Conservation (phyloP, 2,888 invertebrate genomes). For the Folsomia candida region DNA sequence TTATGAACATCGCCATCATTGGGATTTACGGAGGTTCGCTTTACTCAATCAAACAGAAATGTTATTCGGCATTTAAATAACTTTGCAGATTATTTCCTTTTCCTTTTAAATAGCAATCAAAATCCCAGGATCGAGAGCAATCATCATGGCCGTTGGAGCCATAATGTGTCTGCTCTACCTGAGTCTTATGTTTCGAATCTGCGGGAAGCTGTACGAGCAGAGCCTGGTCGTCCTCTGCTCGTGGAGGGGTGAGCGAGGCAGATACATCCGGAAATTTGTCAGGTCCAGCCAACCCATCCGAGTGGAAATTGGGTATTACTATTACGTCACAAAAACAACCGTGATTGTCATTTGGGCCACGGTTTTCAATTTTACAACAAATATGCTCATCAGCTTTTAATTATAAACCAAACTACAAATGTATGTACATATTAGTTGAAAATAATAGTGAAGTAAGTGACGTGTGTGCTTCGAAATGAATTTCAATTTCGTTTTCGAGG, state of each 20-base stretch:
- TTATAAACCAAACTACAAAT: no score
- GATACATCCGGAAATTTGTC: conserved; percentile 9
- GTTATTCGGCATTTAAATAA: no score
- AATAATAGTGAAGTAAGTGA: no score
- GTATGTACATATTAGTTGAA: no score
- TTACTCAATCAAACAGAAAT: no score
- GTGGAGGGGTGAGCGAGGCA: background rate
- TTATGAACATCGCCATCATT: background rate
- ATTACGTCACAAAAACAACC: conserved; percentile 20
- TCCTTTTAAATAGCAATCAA: no score
- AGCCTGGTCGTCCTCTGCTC: background rate
- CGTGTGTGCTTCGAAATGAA: no score
- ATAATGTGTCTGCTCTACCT: conserved; percentile 4
- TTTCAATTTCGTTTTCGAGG: background rate
- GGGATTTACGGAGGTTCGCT: conserved; percentile 24
- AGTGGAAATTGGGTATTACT: conserved; percentile 15
- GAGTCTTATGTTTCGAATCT: background rate
- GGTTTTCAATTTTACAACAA: conserved; percentile 19
- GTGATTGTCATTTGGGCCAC: conserved; percentile 6
- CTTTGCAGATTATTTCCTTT: no score
- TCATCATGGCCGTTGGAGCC: conserved; percentile 21
- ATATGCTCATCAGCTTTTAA: conserved; percentile 11
- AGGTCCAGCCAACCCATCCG: conserved; percentile 5
- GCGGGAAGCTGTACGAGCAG: conserved; percentile 17
- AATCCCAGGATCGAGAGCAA: conserved; percentile 18